Conservation (phyloP, 2,113 vertebrate species). For the Nothoprocta perdicaria region DNA sequence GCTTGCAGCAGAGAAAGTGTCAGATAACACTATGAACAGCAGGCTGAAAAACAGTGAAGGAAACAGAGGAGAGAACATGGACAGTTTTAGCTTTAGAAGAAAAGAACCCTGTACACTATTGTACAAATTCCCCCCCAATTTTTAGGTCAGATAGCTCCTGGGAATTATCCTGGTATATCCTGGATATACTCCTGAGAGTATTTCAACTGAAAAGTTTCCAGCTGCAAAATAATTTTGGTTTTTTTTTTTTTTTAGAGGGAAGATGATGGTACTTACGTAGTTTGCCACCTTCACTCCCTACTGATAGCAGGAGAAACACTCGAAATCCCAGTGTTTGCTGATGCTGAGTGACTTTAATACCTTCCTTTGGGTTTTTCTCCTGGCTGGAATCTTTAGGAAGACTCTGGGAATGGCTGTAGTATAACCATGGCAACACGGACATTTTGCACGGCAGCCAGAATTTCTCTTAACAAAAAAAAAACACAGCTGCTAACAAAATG, state of each 20-base stretch:
- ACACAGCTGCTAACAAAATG: not conserved
- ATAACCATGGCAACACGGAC: not conserved
- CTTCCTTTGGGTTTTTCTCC: not conserved
- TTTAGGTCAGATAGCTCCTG: not conserved
- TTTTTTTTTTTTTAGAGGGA: slow-evolving; percentile 16
- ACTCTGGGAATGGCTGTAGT: not conserved
- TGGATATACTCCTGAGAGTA: no score
- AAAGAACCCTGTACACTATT: accelerated
- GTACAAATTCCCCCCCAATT: not conserved
- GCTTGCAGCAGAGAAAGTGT: not conserved
- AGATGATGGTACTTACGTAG: not conserved
- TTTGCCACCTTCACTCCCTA: slow-evolving; percentile 3
- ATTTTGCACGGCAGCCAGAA: not conserved
- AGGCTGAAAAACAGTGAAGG: accelerated
- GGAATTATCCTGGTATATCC: not conserved
- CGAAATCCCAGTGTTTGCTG: not conserved
- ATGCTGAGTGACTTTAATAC: not conserved
- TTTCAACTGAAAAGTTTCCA: not conserved
- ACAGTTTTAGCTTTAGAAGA: not conserved
- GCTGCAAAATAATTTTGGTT: slow-evolving; percentile 19
- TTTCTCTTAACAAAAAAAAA: not conserved
- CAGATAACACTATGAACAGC: not conserved
- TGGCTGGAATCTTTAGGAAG: not conserved
- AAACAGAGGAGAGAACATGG: not conserved
- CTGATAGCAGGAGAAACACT: slow-evolving; percentile 17